Conservation (phyloP, 2,888 invertebrate species). For the Psococerastis gibbosa region DNA sequence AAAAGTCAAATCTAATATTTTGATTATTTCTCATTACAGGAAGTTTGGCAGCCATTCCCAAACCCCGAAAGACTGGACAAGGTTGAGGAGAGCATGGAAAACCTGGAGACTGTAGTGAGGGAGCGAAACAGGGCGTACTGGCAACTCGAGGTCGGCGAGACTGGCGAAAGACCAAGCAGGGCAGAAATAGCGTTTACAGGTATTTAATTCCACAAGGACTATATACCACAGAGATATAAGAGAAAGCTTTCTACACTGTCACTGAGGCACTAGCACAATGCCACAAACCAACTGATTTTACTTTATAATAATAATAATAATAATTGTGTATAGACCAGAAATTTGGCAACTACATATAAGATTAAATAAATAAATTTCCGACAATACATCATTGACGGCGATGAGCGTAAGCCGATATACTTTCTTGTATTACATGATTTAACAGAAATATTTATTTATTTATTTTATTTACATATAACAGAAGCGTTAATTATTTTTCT, state of each 20-base stretch:
- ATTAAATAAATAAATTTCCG: too few relatives aligned
- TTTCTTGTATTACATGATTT: neutral
- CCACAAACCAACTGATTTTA: conserved; percentile 10
- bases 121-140: conserved; percentile 86
- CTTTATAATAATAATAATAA: conserved; percentile 4
- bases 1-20: too few relatives aligned
- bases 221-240: too few relatives aligned
- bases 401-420: neutral
- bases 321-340: too few relatives aligned
- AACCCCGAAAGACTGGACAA: conserved; percentile 88
- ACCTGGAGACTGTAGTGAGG: conserved; percentile 72
- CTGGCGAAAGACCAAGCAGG: conserved; percentile 53
- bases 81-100: conserved; percentile 84
- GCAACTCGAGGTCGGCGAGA: conserved; percentile 71
- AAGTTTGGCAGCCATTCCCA: conserved; percentile 50
- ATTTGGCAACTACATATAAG: too few relatives aligned
- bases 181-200: conserved; percentile 40
- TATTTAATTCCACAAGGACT: conserved; percentile 24
- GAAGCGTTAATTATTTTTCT: too few relatives aligned
- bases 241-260: too few relatives aligned
- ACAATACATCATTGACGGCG: too few relatives aligned
- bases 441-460: too few relatives aligned
- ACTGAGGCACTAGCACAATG: neutral
- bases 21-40: too few relatives aligned
- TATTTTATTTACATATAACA: too few relatives aligned